These are phyloP conservation scores for Brachionus plicatilis DNA, from an alignment of 1,140 invertebrate genomes.

Conservation along the genomic window DNA sequence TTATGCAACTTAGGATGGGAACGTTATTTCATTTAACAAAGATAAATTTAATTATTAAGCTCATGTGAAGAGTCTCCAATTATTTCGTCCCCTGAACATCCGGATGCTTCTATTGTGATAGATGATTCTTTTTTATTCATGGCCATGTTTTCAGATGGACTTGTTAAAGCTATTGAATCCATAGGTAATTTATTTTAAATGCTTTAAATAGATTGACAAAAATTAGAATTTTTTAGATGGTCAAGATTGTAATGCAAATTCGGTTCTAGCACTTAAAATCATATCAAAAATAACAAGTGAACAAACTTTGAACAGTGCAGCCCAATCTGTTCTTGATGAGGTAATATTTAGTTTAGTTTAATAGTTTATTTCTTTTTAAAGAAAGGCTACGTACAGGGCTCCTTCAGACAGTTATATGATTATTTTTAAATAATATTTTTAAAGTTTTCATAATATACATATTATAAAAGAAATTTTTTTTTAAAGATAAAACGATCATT, in stretches of 20 bases:
- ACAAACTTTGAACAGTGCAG: constrained; percentile 16
- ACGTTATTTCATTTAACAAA: neutral
- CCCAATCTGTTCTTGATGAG: constrained; percentile 20
- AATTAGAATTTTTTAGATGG: neutral
- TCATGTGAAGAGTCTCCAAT: neutral
- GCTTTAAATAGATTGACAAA: neutral
- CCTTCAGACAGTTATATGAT: too few species aligned
- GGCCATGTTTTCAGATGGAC: constrained; percentile 15
- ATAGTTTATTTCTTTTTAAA: too few species aligned
- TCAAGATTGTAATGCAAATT: neutral
- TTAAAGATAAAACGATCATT: neutral
- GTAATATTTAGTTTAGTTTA: too few species aligned
- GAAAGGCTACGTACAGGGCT: neutral
- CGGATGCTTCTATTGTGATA: neutral
- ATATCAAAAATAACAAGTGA: constrained; percentile 7
- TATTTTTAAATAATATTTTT: too few species aligned
- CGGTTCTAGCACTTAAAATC: neutral
- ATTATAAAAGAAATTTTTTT: neutral
- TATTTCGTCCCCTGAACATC: neutral
- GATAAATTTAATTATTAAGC: neutral
- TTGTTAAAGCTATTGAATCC: neutral
- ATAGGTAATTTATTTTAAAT: neutral
- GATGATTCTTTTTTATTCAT: constrained; percentile 26
- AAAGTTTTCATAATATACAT: too few species aligned
- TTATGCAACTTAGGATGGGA: too few species aligned